Conservation (phyloP, 2,113 vertebrate genomes). For the Arvicanthis niloticus region DNA sequence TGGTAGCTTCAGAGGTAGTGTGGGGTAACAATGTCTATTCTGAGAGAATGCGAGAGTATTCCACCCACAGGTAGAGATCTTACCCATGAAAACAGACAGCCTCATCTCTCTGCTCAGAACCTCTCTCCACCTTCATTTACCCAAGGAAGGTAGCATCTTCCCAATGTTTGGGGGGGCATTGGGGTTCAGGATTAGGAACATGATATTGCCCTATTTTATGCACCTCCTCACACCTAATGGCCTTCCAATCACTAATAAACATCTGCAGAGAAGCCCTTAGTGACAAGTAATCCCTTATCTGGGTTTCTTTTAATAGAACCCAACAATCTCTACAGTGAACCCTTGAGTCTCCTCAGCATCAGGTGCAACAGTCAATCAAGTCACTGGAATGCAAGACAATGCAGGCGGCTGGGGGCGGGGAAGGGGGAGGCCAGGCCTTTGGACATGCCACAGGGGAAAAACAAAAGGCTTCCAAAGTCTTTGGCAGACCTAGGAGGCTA, state of each 20-base stretch:
- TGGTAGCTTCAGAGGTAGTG: neutral
- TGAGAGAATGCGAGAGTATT: conserved; percentile 21
- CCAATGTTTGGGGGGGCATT: neutral
- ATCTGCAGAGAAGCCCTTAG: conserved; percentile 90
- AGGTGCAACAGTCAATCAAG: conserved; percentile 93
- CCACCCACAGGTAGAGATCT: conserved; percentile 40
- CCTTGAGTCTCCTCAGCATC: conserved; percentile 88
- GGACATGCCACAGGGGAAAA: conserved; percentile 77
- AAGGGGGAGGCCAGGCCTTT: conserved; percentile 77
- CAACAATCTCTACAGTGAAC: conserved; percentile 89
- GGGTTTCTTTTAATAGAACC: conserved; percentile 90
- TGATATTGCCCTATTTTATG: conserved; percentile 25
- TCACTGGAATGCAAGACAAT: conserved; percentile 88
- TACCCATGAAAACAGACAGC: neutral
- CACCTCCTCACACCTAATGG: conserved; percentile 87
- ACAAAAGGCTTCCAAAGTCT: conserved; percentile 81
- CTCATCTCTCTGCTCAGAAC: neutral
- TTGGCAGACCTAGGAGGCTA: conserved; percentile 70
- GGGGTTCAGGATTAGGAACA: neutral
- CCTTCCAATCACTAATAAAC: conserved; percentile 89
- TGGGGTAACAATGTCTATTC: conserved; percentile 12
- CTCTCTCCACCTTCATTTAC: neutral
- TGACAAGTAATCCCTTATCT: conserved; percentile 90
- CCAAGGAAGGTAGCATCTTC: neutral
- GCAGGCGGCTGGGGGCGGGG: conserved; percentile 70